A percentile compares a stretch with the other conserved stretches of the same genome.
These are phyloP conservation scores for Gobius niger DNA, from an alignment of 2,113 vertebrate genomes.

Conservation along the genomic window DNA sequence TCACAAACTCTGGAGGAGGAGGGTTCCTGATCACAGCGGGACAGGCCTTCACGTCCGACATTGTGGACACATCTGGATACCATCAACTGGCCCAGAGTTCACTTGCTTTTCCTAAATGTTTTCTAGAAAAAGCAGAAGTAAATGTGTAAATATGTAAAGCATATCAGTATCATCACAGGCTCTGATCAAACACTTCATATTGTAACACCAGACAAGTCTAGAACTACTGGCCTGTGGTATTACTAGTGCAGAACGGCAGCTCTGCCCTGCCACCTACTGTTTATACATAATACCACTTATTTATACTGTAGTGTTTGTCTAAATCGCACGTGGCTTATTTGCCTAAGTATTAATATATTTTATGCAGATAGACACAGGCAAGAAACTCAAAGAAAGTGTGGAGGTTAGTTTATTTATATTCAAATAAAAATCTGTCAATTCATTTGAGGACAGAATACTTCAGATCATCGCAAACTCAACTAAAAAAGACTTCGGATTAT, in stretches of 20 bases:
- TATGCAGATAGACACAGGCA: background rate
- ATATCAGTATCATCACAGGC: background rate
- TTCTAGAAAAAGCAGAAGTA: conserved; percentile 10
- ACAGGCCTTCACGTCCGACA: conserved; percentile 75
- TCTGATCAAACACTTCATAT: background rate
- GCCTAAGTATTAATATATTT: background rate
- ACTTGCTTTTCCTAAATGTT: background rate
- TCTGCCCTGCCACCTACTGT: conserved; percentile 49
- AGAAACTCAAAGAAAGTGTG: too few relatives aligned
- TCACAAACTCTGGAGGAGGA: conserved; percentile 84
- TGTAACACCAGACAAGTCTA: background rate
- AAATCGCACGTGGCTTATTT: too few relatives aligned
- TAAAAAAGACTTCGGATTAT: too few relatives aligned
- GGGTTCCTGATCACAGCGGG: conserved; percentile 79
- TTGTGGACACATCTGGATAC: conserved; percentile 47
- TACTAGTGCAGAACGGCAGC: background rate
- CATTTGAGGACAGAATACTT: too few relatives aligned
- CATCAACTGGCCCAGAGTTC: background rate
- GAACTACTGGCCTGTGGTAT: background rate
- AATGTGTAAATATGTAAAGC: too few relatives aligned
- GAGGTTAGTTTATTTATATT: too few relatives aligned
- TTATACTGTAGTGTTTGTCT: background rate
- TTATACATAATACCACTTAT: background rate
- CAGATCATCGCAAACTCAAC: too few relatives aligned
- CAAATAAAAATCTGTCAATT: too few relatives aligned